phyloP scores from a whole-genome alignment of 2,888 invertebrate species.

The Dryobota labecula region DNA sequence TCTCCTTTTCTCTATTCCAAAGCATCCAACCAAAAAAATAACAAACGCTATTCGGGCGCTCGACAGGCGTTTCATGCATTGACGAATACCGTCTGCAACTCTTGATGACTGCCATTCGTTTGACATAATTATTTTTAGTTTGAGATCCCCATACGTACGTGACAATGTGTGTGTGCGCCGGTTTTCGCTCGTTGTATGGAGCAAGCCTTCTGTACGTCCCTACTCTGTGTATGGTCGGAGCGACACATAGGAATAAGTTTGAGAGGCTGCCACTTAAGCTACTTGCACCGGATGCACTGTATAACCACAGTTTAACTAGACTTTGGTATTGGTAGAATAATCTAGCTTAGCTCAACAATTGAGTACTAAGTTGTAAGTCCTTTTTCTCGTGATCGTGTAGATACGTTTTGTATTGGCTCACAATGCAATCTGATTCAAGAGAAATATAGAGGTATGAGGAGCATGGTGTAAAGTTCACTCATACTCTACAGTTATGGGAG shows the following conservation, averaged over 20 bases:
- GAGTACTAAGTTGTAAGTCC: conserved; percentile 21
- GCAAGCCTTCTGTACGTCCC: not conserved
- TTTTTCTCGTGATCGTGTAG: not conserved
- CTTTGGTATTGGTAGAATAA: conserved; percentile 39
- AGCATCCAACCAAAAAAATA: too few relatives aligned
- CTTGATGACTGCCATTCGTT: not conserved
- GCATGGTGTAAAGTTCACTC: too few relatives aligned
- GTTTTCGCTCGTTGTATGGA: not conserved
- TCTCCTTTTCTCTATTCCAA: too few relatives aligned
- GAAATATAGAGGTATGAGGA: too few relatives aligned
- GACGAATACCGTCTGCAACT: not conserved
- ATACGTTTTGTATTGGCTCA: too few relatives aligned
- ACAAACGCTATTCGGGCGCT: not conserved
- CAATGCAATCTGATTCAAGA: too few relatives aligned
- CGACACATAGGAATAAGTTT: conserved; percentile 54
- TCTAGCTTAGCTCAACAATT: conserved; percentile 33
- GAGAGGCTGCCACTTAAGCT: conserved; percentile 52
- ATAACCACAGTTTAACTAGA: conserved; percentile 39
- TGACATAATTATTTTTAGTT: not conserved
- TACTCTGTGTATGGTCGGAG: conserved; percentile 4
- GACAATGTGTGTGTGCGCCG: not conserved
- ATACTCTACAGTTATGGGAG: too few relatives aligned
- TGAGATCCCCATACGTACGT: not conserved
- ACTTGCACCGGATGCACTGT: conserved; percentile 41
- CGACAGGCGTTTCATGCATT: too few relatives aligned